Percentiles rank a stretch among this genome's conserved stretches.
These are phyloP conservation scores for Nycticebus coucang DNA, from an alignment of 2,113 vertebrate species.

Conservation along the genomic window DNA sequence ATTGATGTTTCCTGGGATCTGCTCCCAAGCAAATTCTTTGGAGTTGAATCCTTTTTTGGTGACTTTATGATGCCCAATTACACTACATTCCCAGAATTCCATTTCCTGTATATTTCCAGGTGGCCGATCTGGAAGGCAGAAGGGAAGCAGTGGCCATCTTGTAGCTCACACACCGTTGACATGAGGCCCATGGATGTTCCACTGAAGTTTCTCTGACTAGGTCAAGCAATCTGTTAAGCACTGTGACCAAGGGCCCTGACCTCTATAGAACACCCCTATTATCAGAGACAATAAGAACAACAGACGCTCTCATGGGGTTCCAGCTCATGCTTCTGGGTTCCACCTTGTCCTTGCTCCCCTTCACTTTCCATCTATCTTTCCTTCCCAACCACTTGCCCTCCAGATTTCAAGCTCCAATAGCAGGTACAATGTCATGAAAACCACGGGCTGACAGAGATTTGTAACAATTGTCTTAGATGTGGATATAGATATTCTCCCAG, in stretches of 20 bases:
- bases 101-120: not conserved
- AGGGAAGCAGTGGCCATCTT: not conserved
- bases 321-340: not conserved
- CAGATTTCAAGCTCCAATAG: not conserved
- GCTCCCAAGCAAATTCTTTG: not conserved
- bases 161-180: not conserved
- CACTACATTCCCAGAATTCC: constrained; percentile 45
- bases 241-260: not conserved
- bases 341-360: not conserved
- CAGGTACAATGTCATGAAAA: not conserved
- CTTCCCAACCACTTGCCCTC: not conserved
- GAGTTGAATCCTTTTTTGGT: not conserved
- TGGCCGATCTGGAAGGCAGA: not conserved
- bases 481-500: not conserved
- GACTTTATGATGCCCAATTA: not conserved
- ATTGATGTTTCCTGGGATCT: not conserved
- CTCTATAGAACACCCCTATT: not conserved
- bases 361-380: not conserved
- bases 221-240: not conserved
- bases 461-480: not conserved
- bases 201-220: not conserved
- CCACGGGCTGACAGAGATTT: not conserved
- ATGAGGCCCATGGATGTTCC: not conserved
- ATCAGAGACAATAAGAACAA: not conserved
- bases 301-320: not conserved